Base-by-base conservation (phyloP, 2,888 invertebrate genomes). In the Drosophila melanosoma region DNA sequence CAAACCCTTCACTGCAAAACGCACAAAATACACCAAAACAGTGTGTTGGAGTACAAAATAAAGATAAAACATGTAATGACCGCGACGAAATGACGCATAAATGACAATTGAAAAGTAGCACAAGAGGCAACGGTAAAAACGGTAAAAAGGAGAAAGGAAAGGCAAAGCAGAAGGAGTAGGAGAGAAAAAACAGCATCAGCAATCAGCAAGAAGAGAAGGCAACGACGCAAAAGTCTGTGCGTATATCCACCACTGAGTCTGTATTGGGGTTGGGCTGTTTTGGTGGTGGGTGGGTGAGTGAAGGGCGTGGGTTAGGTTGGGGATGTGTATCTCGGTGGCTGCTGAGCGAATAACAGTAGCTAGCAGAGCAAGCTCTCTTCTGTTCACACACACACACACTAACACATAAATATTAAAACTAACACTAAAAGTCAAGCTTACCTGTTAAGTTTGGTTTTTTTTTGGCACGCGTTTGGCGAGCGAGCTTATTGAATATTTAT, bases 191-290 rank as follows among this genome's bases (percentile, higher is more conserved):
- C 69, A 79, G 81, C 81, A 71, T 54, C 67, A 67, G 61, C 58
- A 81, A 65, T 60, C 64, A 63, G 62, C 53, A n/a, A 26, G 26
- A 17, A 40, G 29, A 61, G 62, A 51, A 54, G 66, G 67, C 65
- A 74, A 83, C 84, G 69, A 82, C 84, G 87, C 85, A 85, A 85
- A 85, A 89, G 87, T 73, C 71, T 74, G 82, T 87, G 84, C 85
- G 85, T 87, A 75, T 82, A 79, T 79, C 73, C 82, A 89, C 74
- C 79, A 81, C 70, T 71, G 36, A 77, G 76, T 49, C 74, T 7
- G 36, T n/a, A 36, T 29, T 57, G 68, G 42, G 52, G 62, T 36
- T 58, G 61, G 49, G 70, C 60, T 66, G n/a, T 58, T 35, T 33
- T 32, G 51, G 59, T 12, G 56, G 62, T 66, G 67, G 69, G 42